Evolutionary conservation across 2,113 vertebrate genomes (phyloP).

Genomic region (Psilopogon haemacephalus): DNA sequence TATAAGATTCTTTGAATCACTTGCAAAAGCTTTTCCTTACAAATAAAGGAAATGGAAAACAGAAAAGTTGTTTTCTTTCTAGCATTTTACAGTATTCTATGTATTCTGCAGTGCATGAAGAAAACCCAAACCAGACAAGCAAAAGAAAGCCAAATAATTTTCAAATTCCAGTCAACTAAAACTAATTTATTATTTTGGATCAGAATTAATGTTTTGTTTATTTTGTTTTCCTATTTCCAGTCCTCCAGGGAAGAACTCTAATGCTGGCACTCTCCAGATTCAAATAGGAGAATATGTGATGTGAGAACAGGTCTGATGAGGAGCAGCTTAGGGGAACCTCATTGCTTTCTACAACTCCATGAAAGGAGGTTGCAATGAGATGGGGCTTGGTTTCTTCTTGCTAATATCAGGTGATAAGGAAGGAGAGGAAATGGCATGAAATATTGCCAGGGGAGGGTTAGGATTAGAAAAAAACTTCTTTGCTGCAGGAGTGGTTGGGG

Average conservation of each 20-base stretch:
- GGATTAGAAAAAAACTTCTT: too few relatives aligned
- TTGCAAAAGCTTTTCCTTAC: not conserved
- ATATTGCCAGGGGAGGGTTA: too few relatives aligned
- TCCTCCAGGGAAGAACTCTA: not conserved
- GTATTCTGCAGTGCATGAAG: not conserved
- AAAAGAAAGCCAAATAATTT: not conserved
- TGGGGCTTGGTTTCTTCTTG: too few relatives aligned
- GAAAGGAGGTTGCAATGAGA: too few relatives aligned
- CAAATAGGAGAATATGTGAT: not conserved
- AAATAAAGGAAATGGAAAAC: not conserved
- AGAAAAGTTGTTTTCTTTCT: not conserved
- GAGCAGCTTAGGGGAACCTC: too few relatives aligned
- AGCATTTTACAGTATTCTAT: not conserved
- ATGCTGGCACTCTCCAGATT: not conserved
- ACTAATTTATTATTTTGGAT: not conserved
- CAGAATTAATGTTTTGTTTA: not conserved
- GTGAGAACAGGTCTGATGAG: too few relatives aligned
- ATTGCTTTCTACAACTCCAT: too few relatives aligned
- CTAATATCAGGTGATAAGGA: too few relatives aligned
- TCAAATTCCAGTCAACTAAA: not conserved
- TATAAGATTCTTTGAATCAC: not conserved
- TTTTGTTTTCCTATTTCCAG: not conserved
- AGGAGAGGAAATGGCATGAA: too few relatives aligned
- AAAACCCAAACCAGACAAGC: too few relatives aligned
- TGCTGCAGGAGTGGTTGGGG: too few relatives aligned